Evolutionary conservation across 2,888 invertebrate species (phyloP).

Genomic region (Periphyllus acericola): DNA sequence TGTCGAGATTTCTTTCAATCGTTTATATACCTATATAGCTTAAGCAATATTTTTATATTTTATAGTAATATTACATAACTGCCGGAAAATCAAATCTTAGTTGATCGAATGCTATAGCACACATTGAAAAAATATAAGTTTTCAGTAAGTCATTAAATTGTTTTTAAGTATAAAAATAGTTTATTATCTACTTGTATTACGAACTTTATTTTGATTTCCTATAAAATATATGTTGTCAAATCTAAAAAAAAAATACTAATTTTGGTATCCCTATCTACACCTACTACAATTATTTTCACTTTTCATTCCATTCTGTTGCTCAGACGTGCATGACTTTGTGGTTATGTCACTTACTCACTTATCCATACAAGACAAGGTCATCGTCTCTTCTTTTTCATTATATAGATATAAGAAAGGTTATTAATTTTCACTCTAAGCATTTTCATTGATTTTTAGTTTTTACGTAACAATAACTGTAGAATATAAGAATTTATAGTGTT

Average conservation of each 20-base stretch:
- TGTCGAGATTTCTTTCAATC: too few species aligned
- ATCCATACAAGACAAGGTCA: slow-evolving; percentile 54
- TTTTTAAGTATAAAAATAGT: too few species aligned
- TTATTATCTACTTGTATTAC: not conserved
- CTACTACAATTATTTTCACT: slow-evolving; percentile 42
- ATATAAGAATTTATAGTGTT: not conserved
- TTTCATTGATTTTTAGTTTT: slow-evolving; percentile 4
- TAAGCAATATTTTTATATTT: too few species aligned
- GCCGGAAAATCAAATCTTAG: too few species aligned
- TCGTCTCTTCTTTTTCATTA: slow-evolving; percentile 47
- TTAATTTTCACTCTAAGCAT: slow-evolving; percentile 20
- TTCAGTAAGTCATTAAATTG: too few species aligned
- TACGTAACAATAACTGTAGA: not conserved
- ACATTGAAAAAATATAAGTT: too few species aligned
- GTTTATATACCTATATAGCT: too few species aligned
- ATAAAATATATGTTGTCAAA: not conserved
- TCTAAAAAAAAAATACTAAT: not conserved
- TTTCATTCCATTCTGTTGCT: slow-evolving; percentile 34
- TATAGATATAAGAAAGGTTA: slow-evolving; percentile 24
- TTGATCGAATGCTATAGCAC: too few species aligned
- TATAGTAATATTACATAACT: too few species aligned
- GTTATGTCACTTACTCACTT: slow-evolving; percentile 47
- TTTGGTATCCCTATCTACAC: not conserved
- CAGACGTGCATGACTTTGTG: slow-evolving; percentile 52
- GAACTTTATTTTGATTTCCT: not conserved